Percentiles rank a stretch among this genome's conserved stretches.
Conservation (phyloP, 2,888 invertebrate genomes). For the Dasysyrphus albostriatus region DNA sequence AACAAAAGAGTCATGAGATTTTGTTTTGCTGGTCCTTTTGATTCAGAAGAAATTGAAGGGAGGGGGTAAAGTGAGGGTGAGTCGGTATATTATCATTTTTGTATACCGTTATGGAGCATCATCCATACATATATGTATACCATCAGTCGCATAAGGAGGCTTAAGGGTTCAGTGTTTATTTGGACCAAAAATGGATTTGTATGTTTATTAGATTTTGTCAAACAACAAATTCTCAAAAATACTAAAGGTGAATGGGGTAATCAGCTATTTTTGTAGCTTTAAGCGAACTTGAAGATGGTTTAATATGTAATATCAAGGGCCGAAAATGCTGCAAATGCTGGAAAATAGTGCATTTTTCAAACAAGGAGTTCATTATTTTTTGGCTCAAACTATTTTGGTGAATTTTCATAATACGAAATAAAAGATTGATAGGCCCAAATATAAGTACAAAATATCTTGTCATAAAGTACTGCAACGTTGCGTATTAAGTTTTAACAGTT, state of each 20-base stretch:
- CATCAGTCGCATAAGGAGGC: conserved; percentile 36
- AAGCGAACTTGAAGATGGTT: conserved; percentile 26
- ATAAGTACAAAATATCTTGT: neutral
- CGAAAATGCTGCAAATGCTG: neutral
- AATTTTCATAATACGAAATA: neutral
- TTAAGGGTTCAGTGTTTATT: conserved; percentile 56
- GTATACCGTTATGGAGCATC: conserved; percentile 19
- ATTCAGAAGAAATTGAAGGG: neutral
- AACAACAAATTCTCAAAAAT: conserved; percentile 29
- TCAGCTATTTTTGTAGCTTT: conserved; percentile 38
- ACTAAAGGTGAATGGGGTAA: conserved; percentile 38
- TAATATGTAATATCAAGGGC: neutral
- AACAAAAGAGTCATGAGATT: conserved; percentile 33
- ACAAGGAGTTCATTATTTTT: neutral
- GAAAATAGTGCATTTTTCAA: neutral
- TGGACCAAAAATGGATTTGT: conserved; percentile 31
- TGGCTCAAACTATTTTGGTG: neutral
- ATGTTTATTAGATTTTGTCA: conserved; percentile 48
- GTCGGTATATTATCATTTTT: conserved; percentile 21
- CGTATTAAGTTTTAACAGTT: neutral
- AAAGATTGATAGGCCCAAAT: neutral
- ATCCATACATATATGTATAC: neutral
- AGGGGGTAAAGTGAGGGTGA: neutral
- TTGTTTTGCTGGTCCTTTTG: neutral
- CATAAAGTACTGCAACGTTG: neutral